Percentiles rank a stretch among this genome's conserved stretches.
Conservation (phyloP, 2,888 invertebrate species). For the Chloroclysta siterata region DNA sequence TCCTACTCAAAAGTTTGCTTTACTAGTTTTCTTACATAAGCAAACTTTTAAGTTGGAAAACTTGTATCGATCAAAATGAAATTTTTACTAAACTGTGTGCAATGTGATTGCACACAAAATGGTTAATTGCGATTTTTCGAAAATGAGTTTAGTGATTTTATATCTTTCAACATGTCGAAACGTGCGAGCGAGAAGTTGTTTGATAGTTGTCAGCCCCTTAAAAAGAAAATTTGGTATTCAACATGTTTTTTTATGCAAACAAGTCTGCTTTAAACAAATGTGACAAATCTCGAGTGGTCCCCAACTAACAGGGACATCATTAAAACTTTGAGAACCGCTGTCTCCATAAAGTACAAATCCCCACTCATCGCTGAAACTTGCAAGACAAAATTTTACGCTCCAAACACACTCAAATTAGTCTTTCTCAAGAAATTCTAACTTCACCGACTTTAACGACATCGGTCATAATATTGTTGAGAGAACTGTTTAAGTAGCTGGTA, state of each 20-base stretch:
- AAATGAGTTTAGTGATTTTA: too few relatives aligned
- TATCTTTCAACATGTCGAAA: too few relatives aligned
- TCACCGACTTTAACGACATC: constrained; percentile 7
- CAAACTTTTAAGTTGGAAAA: too few relatives aligned
- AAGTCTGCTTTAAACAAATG: constrained; percentile 1
- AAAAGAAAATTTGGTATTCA: too few relatives aligned
- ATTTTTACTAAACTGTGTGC: too few relatives aligned
- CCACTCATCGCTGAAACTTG: constrained; percentile 14
- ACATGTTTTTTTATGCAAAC: not conserved
- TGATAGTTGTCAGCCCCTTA: too few relatives aligned
- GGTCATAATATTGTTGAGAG: not conserved
- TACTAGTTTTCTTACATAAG: too few relatives aligned
- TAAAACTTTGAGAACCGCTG: constrained; percentile 27
- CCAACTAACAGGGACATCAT: constrained; percentile 16
- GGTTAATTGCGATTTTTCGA: too few relatives aligned
- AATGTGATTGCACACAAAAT: too few relatives aligned
- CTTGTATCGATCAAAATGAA: too few relatives aligned
- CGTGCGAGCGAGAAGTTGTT: too few relatives aligned
- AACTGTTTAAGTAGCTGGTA: not conserved
- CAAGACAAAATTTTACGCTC: constrained; percentile 25
- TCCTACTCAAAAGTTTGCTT: too few relatives aligned
- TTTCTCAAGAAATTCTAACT: constrained; percentile 13
- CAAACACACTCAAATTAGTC: constrained; percentile 24
- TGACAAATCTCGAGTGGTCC: not conserved
- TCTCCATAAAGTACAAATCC: constrained; percentile 17